Evolutionary conservation across 2,888 invertebrate species (phyloP).

Genomic region (Desoria tigrina): DNA sequence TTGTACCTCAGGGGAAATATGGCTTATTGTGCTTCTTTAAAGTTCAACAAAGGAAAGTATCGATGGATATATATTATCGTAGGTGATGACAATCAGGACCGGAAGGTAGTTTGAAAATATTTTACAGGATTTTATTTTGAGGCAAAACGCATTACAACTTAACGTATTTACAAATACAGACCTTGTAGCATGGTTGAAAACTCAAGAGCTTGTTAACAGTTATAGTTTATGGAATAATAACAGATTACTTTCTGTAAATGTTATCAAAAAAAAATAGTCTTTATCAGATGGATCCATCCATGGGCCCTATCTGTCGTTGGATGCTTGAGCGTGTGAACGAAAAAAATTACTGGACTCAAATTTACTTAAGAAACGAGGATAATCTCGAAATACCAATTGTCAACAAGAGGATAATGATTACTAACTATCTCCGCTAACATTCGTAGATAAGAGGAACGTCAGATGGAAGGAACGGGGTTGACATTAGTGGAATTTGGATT

Average conservation of each 20-base stretch:
- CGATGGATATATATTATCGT: too few relatives aligned
- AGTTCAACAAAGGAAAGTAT: too few relatives aligned
- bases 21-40: too few relatives aligned
- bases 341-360: not conserved
- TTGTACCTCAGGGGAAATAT: too few relatives aligned
- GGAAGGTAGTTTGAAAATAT: too few relatives aligned
- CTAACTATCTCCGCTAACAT: slow-evolving; percentile 38
- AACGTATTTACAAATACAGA: too few relatives aligned
- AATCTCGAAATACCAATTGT: slow-evolving; percentile 30
- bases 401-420: slow-evolving; percentile 40
- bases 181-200: too few relatives aligned
- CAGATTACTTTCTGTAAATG: not conserved
- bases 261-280: not conserved
- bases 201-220: too few relatives aligned
- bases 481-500: slow-evolving; percentile 5
- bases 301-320: not conserved
- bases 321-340: not conserved
- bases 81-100: too few relatives aligned
- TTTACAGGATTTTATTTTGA: too few relatives aligned
- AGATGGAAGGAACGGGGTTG: slow-evolving; percentile 11
- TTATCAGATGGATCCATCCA: too few relatives aligned
- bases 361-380: slow-evolving; percentile 1
- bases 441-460: not conserved
- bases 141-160: too few relatives aligned
- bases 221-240: not conserved